A percentile compares a stretch with the other conserved stretches of the same genome.
Conservation (phyloP, 2,797 vertebrate species). For the Pangasius mekongensis region DNA sequence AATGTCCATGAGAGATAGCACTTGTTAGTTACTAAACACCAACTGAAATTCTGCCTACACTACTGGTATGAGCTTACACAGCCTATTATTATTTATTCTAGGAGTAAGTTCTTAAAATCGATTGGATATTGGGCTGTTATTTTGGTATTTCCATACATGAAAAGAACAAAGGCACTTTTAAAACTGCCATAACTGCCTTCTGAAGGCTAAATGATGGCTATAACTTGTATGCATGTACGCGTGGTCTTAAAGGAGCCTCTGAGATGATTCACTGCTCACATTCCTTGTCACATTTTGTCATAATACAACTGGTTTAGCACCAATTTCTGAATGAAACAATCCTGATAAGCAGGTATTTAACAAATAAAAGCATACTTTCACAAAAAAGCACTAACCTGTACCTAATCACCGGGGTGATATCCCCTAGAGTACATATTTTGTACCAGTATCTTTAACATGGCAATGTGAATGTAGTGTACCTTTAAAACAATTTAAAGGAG, state of each 20-base stretch:
- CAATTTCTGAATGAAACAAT: background rate
- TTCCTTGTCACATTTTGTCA: background rate
- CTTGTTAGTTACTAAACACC: background rate
- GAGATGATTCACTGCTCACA: background rate
- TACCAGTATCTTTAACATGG: background rate
- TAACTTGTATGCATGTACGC: too few relatives aligned
- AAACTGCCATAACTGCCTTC: background rate
- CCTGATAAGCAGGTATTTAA: background rate
- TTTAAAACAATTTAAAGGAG: background rate
- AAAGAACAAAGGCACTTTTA: background rate
- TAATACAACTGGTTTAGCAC: background rate
- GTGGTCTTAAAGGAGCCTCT: background rate
- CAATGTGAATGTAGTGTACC: background rate
- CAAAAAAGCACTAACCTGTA: background rate
- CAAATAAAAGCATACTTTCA: background rate
- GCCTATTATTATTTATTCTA: background rate
- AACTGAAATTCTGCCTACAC: background rate
- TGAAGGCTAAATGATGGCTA: background rate
- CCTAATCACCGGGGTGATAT: background rate
- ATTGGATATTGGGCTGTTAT: background rate
- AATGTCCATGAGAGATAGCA: background rate
- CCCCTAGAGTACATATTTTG: background rate
- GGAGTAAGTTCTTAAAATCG: background rate
- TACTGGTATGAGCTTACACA: background rate
- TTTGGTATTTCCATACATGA: background rate